Evolutionary conservation across 2,113 vertebrate species (phyloP), one percentile per base, ranked within the genome.

Genomic region (Butorides virescens): DNA sequence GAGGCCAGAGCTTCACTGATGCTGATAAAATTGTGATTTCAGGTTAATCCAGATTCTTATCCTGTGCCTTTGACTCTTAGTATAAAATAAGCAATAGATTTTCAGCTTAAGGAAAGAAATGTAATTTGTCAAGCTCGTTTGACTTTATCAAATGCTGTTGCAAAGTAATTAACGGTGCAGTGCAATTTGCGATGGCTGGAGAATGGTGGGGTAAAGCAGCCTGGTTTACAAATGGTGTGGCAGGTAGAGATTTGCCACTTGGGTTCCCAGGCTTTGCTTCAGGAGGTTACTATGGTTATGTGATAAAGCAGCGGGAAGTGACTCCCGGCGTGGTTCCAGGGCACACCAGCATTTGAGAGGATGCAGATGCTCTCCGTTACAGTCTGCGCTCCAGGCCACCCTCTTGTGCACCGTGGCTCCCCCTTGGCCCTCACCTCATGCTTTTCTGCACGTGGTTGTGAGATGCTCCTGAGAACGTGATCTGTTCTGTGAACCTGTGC

Each of bases 81-180:
- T 87, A 26, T 73, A 59, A 84, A 92, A 74, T 55, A 93, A 87
- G 72, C 53, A 68, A 44, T 55, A 62, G 71, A 52, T 85, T 91
- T 93, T 71, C 61, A 47, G 39, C 36, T 88, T 91, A 81, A 86
- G 76, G 18, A 87, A 76, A 96, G 16, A 95, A n/a, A 56, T 16
- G 37, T 26, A 46, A 96, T 95, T 78, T 97, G 97, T 96, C 95
- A 86, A 95, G 90, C 95, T 96, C 92, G 93, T 97, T 97, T 97
- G 97, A 97, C 96, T 97, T 97, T 96, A 93, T 92, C 47, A 87
- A 89, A 88, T 77, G 92, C 97, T 97, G 96, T 83, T 92, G 86
- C 49, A 11, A 88, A 95, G 77, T 96, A 96, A 97, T 97, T 96
- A 98, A 97, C 78, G 63, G 96, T 86, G 93, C 81, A 66, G 96